A percentile compares a stretch with the other conserved stretches of the same genome.
Evolutionary conservation across 2,888 invertebrate species (phyloP).

Genomic region (Ornithoptera alexandrae): DNA sequence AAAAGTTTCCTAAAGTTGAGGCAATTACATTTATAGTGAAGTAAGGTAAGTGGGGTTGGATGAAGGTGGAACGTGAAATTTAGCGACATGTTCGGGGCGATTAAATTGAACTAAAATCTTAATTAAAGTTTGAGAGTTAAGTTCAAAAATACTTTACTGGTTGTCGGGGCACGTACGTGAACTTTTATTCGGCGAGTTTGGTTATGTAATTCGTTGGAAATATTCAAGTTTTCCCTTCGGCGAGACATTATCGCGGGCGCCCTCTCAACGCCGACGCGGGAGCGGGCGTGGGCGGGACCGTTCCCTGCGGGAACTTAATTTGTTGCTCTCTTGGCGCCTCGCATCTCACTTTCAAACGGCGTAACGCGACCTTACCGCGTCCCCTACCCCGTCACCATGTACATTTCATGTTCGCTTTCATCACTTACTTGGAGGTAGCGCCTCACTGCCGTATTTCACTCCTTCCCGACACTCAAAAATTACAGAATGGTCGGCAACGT

Average conservation of each 20-base stretch:
- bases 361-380: slow-evolving; percentile 76
- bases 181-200: slow-evolving; percentile 71
- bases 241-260: slow-evolving; percentile 72
- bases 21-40: slow-evolving; percentile 19
- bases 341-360: slow-evolving; percentile 78
- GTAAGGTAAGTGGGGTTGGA: not conserved
- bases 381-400: slow-evolving; percentile 60
- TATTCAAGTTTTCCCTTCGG: slow-evolving; percentile 76
- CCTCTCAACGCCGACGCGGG: slow-evolving; percentile 59
- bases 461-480: slow-evolving; percentile 10
- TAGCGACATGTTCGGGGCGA: slow-evolving; percentile 32
- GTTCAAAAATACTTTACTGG: slow-evolving; percentile 64
- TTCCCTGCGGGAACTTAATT: slow-evolving; percentile 77
- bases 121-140: slow-evolving; percentile 60
- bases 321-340: slow-evolving; percentile 80
- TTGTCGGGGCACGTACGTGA: slow-evolving; percentile 65
- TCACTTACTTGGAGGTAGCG: slow-evolving; percentile 32
- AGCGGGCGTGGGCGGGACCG: slow-evolving; percentile 58
- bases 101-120: slow-evolving; percentile 56
- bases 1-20: slow-evolving; percentile 18
- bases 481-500: slow-evolving; percentile 9
- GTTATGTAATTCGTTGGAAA: slow-evolving; percentile 73
- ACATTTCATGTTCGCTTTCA: slow-evolving; percentile 57
- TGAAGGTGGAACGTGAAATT: slow-evolving; percentile 35
- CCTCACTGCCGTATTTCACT: slow-evolving; percentile 21